Evolutionary conservation across 2,113 vertebrate genomes (phyloP).

Genomic region (Emydocephalus ijimae): DNA sequence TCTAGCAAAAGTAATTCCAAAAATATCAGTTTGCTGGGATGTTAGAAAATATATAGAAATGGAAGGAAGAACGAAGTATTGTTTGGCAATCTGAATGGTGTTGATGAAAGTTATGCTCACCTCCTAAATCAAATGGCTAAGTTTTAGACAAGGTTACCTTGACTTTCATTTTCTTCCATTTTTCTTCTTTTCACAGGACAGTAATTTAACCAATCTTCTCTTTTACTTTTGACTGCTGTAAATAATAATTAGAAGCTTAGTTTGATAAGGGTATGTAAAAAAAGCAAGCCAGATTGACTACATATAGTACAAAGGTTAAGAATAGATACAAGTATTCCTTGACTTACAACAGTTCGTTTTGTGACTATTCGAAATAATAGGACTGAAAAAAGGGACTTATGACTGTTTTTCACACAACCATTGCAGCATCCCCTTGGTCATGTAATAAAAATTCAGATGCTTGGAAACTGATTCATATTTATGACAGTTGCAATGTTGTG

Average conservation of each 20-base stretch:
- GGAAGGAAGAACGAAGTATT: not conserved
- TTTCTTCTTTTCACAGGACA: constrained; percentile 60
- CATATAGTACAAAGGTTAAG: not conserved
- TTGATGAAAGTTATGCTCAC: not conserved
- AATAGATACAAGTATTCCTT: not conserved
- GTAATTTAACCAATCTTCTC: constrained; percentile 76
- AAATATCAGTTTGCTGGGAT: not conserved
- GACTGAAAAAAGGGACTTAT: not conserved
- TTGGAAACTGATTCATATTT: not conserved
- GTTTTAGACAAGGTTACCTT: constrained; percentile 64
- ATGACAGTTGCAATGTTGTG: not conserved
- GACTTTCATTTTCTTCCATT: constrained; percentile 40
- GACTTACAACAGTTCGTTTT: not conserved
- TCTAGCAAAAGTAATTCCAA: not conserved
- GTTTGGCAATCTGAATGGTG: not conserved
- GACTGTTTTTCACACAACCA: not conserved
- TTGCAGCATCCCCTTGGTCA: not conserved
- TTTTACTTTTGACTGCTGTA: constrained; percentile 77
- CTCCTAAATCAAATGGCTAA: not conserved
- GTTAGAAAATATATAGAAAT: not conserved
- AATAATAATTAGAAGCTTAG: constrained; percentile 48
- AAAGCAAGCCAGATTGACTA: not conserved
- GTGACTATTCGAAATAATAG: not conserved
- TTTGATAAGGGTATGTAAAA: not conserved
- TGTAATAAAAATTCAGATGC: not conserved